Base-by-base conservation (phyloP, 2,888 invertebrate species). In the Phortica magna region DNA sequence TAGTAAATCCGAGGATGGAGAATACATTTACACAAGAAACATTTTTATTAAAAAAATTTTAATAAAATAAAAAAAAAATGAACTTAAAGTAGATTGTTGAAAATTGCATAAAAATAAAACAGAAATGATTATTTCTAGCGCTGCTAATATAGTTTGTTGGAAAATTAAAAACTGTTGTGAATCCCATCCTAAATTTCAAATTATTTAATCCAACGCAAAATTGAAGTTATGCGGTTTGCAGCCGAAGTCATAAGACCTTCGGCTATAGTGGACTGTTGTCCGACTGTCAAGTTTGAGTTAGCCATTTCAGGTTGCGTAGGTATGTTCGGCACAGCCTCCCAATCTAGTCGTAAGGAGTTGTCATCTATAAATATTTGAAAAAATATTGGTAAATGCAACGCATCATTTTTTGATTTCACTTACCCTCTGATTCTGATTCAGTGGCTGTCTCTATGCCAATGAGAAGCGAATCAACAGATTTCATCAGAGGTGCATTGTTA, bases 191-290 rank as follows among this genome's bases (percentile, higher is more conserved):
- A 31, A 31, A 31, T 31, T 4, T 31, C 3, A 31, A 31, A 80
- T 82, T 82, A 91, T 82, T 91, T 91, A 39, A 89, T 90, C 91
- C 91, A 90, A 75, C 96, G 94, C 95, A 96, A 96, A 88, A 97
- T 94, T 76, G 96, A 97, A 65, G 95, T 95, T 82, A 97, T 93
- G 81, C 96, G 95, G 76, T 96, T 96, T 74, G 96, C 96, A 41
- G 96, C 96, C 84, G 96, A 96, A 76, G 95, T 95, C 85, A 96
- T 95, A 31, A 97, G 93, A 74, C 96, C 95, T 42, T 95, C 95
- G 59, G 95, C 95, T 81, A 95, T 94, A 92, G 94, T 93, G 81
- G 92, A 89, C 75, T 91, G 90, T 79, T 91, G 91, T 65, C 87
- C 89, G 73, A 80, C 85, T 53, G 88, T 80, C 72, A 88, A 73